phyloP scores from a whole-genome alignment of 2,797 vertebrate genomes.

The Semaprochilodus insignis region DNA sequence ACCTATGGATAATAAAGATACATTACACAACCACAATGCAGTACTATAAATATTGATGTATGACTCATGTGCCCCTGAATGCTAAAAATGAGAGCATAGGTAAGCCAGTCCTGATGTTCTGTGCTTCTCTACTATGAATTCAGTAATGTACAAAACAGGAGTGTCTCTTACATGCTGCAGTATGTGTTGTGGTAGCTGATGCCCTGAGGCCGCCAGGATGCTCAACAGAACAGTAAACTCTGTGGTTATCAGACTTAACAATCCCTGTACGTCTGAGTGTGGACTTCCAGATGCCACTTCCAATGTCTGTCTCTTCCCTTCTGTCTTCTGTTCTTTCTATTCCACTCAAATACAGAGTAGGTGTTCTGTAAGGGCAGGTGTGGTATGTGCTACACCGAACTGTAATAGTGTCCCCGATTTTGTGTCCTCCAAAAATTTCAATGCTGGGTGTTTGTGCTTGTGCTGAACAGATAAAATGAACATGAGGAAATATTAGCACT shows the following conservation, averaged over 20 bases:
- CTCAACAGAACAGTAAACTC: too few relatives aligned
- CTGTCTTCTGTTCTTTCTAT: not conserved
- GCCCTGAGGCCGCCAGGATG: constrained; percentile 2
- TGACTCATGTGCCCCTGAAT: not conserved
- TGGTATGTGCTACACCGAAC: constrained; percentile 12
- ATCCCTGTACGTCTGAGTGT: too few relatives aligned
- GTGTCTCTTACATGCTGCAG: constrained; percentile 38
- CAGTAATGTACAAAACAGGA: not conserved
- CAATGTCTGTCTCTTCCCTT: rapidly evolving
- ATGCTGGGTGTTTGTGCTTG: constrained; percentile 9
- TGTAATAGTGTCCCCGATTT: not conserved
- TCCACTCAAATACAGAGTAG: constrained; percentile 27
- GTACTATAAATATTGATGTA: too few relatives aligned
- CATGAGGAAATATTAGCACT: not conserved
- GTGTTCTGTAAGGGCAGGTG: constrained; percentile 26
- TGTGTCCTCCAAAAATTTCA: constrained; percentile 2
- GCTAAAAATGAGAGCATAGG: not conserved
- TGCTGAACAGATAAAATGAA: not conserved
- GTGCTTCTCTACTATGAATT: not conserved
- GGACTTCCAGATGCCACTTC: too few relatives aligned
- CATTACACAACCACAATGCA: too few relatives aligned
- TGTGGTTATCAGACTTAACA: too few relatives aligned
- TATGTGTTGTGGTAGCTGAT: not conserved
- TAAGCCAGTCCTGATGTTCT: not conserved
- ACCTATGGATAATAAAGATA: not conserved